Percentiles rank a stretch among this genome's conserved stretches.
Conservation (phyloP, 2,113 vertebrate genomes). For the Okapia johnstoni region DNA sequence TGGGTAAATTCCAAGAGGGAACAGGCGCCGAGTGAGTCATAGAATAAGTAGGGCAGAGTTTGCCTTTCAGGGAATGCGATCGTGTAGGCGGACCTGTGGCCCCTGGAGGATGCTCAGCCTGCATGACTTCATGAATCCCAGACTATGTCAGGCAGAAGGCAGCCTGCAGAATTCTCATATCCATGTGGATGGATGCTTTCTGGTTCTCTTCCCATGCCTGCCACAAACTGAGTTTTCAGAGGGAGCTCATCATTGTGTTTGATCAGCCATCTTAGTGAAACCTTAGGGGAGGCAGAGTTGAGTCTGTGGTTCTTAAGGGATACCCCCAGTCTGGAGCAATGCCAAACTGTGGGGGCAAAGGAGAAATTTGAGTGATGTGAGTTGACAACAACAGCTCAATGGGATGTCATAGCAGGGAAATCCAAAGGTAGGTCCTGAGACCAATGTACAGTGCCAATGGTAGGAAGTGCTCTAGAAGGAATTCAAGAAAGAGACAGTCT, state of each 20-base stretch:
- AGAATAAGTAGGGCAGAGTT: conserved; percentile 59
- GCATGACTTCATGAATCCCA: background rate
- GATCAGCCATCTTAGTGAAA: background rate
- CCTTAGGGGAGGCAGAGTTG: background rate
- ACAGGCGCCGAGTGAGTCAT: conserved; percentile 18
- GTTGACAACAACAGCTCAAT: background rate
- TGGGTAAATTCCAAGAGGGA: conserved; percentile 59
- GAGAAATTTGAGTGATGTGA: background rate
- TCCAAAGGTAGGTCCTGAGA: background rate
- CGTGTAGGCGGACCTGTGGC: background rate
- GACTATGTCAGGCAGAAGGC: background rate
- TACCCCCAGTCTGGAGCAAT: background rate
- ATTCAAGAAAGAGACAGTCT: background rate
- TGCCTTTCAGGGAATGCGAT: conserved; percentile 48
- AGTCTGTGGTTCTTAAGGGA: background rate
- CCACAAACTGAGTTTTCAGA: background rate
- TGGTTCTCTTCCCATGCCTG: background rate
- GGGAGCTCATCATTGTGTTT: background rate
- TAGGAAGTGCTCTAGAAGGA: background rate
- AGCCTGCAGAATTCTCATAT: background rate
- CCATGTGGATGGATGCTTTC: background rate
- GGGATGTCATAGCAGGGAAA: background rate
- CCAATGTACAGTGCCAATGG: background rate
- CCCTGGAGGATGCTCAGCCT: background rate
- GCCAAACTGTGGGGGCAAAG: background rate